Base-by-base conservation (phyloP, 2,113 vertebrate genomes). In the Lophochroa leadbeateri region DNA sequence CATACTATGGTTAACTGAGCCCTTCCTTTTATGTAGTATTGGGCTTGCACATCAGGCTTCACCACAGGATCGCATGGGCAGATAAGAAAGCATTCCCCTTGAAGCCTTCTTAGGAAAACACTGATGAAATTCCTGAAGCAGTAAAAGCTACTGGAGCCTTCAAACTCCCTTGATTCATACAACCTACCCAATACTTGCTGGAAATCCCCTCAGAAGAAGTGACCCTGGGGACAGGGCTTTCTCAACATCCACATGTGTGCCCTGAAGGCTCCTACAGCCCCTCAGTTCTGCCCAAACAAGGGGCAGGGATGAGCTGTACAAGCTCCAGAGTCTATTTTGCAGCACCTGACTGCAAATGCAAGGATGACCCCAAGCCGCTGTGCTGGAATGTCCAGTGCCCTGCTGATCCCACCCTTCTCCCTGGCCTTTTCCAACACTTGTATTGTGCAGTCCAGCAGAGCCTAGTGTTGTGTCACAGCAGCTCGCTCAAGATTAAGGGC, bases 51-150 rank as follows among this genome's bases (percentile, higher is more conserved):
- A 93, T 94, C 80, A 68, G 76, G 21, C 88, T 86, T 76, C 86
- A 93, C 94, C 91, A 53, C 94, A 95, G 96, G 81, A 93, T 94
- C 11, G 7, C 86, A 82, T 8, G 81, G 91, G 64, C 86, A 95
- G 96, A 97, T 97, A 96, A 96, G 94, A 87, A 84, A 91, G 61
- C 83, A 77, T 90, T 95, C 69, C 61, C 52, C 65, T n/a, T 7
- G 44, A 60, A 86, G 88, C 39, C 47, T 88, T 70, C 88, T 75
- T 93, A 68, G 80, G 92, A 95, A 93, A 89, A 89, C 0, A 2
- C 53, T 92, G 94, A 88, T 94, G 88, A 93, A 96, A 94, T 89
- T 91, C 69, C 82, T 92, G 91, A 93, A 91, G 31, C 87, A 85
- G 78, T 88, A 91, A 71, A 86, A 87, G 69, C 81, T 86, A 77